Base-by-base conservation (phyloP, 2,797 vertebrate genomes). In the Gobio occitaniae region DNA sequence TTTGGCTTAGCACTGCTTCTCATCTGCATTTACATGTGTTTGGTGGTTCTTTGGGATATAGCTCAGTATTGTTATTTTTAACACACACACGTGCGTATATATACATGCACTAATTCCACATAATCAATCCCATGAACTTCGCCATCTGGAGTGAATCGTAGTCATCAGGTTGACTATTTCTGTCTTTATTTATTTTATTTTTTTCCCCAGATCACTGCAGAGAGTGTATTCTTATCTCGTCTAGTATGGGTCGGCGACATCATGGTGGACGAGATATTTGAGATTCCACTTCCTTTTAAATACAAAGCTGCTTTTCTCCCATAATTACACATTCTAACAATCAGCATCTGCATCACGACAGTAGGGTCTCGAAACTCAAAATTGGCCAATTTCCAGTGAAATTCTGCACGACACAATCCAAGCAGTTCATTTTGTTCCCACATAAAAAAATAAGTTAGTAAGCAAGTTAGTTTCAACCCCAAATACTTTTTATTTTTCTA, bases 211-310 rank as follows among this genome's bases (percentile, higher is more conserved):
- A 19, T 79, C 32, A 38, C 63, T 29, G 79, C 65, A 41, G 17
- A 56, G 21, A 21, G 6, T 68, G 69, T 69, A 7, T 16, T 69
- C 21, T 25, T 70, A 56, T 70, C 32, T 16, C 4, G 10, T 70
- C 12, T 56, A 54, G 41, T 69, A 65, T 25, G 29, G 17, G 6
- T 11, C 48, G 29, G 38, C 13, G 1, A 32, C 29, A 56, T 19
- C 52, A 66, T 50, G 61, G 6, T 1, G 61, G 44, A 13, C 7
- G 21, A 88, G 69, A 91, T 84, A 84, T 54, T 52, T 54, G 16
- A 54, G 17, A n/a, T 12, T 21, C 32, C 11, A 6, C 59, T 69
- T 56, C 6, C 36, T 76, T 41, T 78, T 84, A 70, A 50, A 25
- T 25, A 19, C 2, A 36, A 13, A 7, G 17, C 47, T 66, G 2